These are phyloP conservation scores for Hycleus cichorii DNA, from an alignment of 1,140 invertebrate species.

Conservation along the genomic window DNA sequence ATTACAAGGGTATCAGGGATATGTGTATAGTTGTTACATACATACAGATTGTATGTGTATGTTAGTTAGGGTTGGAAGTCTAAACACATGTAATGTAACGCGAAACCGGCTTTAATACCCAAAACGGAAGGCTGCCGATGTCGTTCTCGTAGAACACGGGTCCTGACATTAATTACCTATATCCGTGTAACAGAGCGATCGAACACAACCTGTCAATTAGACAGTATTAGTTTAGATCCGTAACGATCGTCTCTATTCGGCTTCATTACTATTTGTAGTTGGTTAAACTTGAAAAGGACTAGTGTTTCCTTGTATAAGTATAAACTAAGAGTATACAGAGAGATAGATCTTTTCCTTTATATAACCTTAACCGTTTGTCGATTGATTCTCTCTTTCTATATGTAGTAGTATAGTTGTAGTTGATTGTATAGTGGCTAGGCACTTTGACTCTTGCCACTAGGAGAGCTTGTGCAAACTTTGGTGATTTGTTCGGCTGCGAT, in stretches of 20 bases:
- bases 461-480: conserved; percentile 17
- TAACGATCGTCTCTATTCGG: not conserved
- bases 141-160: conserved; percentile 33
- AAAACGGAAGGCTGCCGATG: conserved; percentile 14
- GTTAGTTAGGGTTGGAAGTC: conserved; percentile 5
- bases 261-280: too few relatives aligned
- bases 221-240: conserved; percentile 34
- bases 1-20: not conserved
- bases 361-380: too few relatives aligned
- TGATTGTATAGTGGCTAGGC: too few relatives aligned
- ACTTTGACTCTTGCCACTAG: too few relatives aligned
- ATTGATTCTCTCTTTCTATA: too few relatives aligned
- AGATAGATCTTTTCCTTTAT: too few relatives aligned
- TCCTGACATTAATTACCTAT: conserved; percentile 43
- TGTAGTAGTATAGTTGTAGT: too few relatives aligned
- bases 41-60: not conserved
- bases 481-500: conserved; percentile 23
- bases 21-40: too few relatives aligned
- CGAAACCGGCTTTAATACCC: conserved; percentile 25
- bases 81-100: conserved; percentile 36
- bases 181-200: conserved; percentile 40
- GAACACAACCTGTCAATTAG: conserved; percentile 43
- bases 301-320: too few relatives aligned
- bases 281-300: too few relatives aligned
- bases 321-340: too few relatives aligned